Evolutionary conservation across 2,888 invertebrate species (phyloP).

Genomic region (Oscheius sp.): DNA sequence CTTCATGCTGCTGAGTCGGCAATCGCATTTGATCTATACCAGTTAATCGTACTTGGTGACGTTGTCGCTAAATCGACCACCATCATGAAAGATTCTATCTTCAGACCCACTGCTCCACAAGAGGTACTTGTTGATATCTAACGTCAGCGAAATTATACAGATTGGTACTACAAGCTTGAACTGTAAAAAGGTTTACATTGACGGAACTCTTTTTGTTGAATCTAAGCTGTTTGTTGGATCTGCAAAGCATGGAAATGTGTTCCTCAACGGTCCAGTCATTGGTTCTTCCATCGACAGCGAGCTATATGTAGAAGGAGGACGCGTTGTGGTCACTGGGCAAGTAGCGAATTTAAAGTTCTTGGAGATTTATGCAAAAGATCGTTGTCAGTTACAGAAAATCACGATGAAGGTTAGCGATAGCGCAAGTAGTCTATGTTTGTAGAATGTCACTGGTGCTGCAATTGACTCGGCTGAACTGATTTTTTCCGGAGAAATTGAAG

Average conservation of each 20-base stretch:
- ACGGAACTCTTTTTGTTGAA: constrained; percentile 45
- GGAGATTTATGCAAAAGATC: constrained; percentile 48
- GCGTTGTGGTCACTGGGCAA: constrained; percentile 39
- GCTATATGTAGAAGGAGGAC: constrained; percentile 40
- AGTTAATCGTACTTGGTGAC: constrained; percentile 35
- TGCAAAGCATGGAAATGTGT: constrained; percentile 21
- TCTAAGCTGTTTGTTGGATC: constrained; percentile 40
- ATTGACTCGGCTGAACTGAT: constrained; percentile 43
- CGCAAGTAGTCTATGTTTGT: too few relatives aligned
- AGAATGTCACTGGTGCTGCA: constrained; percentile 39
- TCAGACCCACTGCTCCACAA: constrained; percentile 31
- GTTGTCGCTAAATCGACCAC: constrained; percentile 33
- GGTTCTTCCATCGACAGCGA: constrained; percentile 45
- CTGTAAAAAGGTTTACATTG: constrained; percentile 39
- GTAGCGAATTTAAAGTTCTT: constrained; percentile 50
- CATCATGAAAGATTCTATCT: constrained; percentile 43
- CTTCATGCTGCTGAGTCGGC: constrained; percentile 22
- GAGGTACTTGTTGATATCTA: neutral
- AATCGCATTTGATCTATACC: constrained; percentile 43
- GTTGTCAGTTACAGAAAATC: constrained; percentile 36
- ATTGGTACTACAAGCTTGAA: constrained; percentile 38
- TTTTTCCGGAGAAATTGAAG: constrained; percentile 38
- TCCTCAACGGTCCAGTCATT: constrained; percentile 40
- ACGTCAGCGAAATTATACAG: neutral
- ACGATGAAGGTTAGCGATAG: constrained; percentile 21